phyloP scores from a whole-genome alignment of 2,888 invertebrate genomes.

The Dynastes hyllus region DNA sequence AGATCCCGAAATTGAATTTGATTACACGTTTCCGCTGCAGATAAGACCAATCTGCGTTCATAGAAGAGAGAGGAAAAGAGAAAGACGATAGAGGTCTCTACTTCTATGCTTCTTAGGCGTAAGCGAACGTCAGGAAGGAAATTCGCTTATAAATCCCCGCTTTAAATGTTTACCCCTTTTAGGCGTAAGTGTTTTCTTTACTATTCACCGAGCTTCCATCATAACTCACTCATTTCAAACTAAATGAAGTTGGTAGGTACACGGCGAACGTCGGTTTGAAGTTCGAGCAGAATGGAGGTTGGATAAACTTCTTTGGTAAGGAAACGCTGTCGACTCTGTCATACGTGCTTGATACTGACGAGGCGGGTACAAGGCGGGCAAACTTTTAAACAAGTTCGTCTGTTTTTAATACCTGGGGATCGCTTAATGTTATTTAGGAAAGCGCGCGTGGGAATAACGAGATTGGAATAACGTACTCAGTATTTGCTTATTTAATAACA shows the following conservation, averaged over 20 bases:
- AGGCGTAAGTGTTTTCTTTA: slow-evolving; percentile 37
- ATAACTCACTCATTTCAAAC: slow-evolving; percentile 21
- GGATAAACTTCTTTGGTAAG: slow-evolving; percentile 32
- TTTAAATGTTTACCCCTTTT: slow-evolving; percentile 56
- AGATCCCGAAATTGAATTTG: slow-evolving; percentile 62
- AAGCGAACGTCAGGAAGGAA: slow-evolving; percentile 57
- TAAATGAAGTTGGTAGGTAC: slow-evolving; percentile 1
- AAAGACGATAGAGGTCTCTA: slow-evolving; percentile 23
- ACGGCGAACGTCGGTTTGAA: slow-evolving; percentile 20
- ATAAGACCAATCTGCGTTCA: slow-evolving; percentile 62
- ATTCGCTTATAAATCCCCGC: slow-evolving; percentile 61
- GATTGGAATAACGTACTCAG: not conserved
- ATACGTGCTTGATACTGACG: slow-evolving; percentile 21
- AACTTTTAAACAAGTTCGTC: slow-evolving; percentile 34
- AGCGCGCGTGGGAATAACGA: not conserved
- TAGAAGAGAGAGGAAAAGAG: slow-evolving; percentile 6
- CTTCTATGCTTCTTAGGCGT: slow-evolving; percentile 36
- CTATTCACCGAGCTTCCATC: slow-evolving; percentile 35
- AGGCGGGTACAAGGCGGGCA: not conserved
- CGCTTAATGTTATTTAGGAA: slow-evolving; percentile 17
- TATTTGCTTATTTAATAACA: not conserved
- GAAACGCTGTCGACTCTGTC: slow-evolving; percentile 20
- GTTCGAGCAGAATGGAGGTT: slow-evolving; percentile 10
- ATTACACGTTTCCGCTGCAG: slow-evolving; percentile 62
- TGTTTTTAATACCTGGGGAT: slow-evolving; percentile 26